Evolutionary conservation across 2,797 vertebrate species (phyloP).

Genomic region (Melanotaenia pygmaea): DNA sequence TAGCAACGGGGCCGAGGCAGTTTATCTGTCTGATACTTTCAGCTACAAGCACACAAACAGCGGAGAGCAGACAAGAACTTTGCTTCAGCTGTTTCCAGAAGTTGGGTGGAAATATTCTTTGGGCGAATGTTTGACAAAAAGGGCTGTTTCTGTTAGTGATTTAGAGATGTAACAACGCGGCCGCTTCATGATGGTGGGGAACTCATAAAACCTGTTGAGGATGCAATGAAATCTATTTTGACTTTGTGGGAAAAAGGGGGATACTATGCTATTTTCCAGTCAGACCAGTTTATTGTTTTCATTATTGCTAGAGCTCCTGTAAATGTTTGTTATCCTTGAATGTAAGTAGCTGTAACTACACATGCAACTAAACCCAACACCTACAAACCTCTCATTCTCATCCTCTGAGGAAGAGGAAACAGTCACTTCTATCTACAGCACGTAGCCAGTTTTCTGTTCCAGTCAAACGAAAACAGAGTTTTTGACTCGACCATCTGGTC

Average conservation of each 20-base stretch:
- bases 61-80: constrained; percentile 42
- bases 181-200: constrained; percentile 50
- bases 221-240: constrained; percentile 54
- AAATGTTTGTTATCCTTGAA: constrained; percentile 39
- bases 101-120: constrained; percentile 38
- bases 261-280: constrained; percentile 16
- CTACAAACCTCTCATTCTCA: constrained; percentile 81
- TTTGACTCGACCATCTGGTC: constrained; percentile 45
- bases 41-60: constrained; percentile 68
- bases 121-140: constrained; percentile 40
- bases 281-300: constrained; percentile 22
- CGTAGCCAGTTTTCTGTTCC: constrained; percentile 5
- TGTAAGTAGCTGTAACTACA: constrained; percentile 53
- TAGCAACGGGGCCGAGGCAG: constrained; percentile 56
- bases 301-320: constrained; percentile 30
- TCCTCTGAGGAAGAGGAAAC: constrained; percentile 61
- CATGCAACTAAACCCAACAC: constrained; percentile 77
- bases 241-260: constrained; percentile 17
- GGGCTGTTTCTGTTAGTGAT: constrained; percentile 46
- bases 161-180: constrained; percentile 43
- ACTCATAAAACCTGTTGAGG: constrained; percentile 55
- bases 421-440: constrained; percentile 28
- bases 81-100: constrained; percentile 53
- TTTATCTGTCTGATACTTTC: constrained; percentile 70
- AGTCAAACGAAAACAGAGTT: constrained; percentile 24